Percentiles rank a stretch among this genome's conserved stretches.
Conservation (phyloP, 2,888 invertebrate genomes). For the Sipha maydis region DNA sequence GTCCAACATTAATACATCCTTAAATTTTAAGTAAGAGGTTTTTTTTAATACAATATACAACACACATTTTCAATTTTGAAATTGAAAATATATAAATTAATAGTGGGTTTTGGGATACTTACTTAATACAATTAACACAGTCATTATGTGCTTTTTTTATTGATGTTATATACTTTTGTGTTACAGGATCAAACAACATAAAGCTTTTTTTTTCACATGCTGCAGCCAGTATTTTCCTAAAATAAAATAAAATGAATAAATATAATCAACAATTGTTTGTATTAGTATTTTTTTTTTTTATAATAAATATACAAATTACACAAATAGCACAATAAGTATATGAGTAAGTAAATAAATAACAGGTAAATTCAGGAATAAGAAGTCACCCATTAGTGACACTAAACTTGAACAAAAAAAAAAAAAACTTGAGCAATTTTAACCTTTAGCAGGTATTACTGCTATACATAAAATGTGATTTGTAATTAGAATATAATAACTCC, state of each 20-base stretch:
- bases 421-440: too few species aligned
- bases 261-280: constrained; percentile 4
- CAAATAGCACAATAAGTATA: too few species aligned
- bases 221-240: constrained; percentile 83
- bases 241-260: constrained; percentile 66
- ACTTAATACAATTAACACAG: constrained; percentile 95
- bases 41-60: too few species aligned
- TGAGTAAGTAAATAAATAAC: too few species aligned
- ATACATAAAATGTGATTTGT: background rate
- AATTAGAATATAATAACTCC: background rate
- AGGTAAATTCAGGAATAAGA: too few species aligned
- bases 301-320: too few species aligned
- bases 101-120: constrained; percentile 66
- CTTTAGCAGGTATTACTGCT: background rate
- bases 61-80: background rate
- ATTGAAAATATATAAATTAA: background rate
- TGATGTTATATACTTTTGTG: constrained; percentile 78
- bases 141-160: constrained; percentile 86
- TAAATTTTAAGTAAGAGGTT: too few species aligned
- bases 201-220: constrained; percentile 92
- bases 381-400: too few species aligned
- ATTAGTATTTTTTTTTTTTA: too few species aligned
- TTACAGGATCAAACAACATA: constrained; percentile 86
- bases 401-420: too few species aligned
- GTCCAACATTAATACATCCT: too few species aligned